A percentile compares a stretch with the other conserved stretches of the same genome.
Conservation (phyloP, 2,888 invertebrate genomes). For the Gari tellinella region DNA sequence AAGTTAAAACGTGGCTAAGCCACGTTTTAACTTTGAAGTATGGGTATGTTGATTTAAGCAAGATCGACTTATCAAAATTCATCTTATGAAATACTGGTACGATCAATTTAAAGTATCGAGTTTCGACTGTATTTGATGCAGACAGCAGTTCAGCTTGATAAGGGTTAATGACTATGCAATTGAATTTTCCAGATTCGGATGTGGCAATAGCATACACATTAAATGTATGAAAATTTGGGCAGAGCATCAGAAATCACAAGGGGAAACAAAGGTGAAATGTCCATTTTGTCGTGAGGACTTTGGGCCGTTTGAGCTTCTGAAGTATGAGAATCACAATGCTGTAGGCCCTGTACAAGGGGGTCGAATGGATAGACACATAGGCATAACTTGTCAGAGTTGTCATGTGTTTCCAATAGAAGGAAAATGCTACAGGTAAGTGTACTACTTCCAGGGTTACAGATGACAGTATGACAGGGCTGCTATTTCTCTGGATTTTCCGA, state of each 20-base stretch:
- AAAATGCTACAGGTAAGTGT: constrained; percentile 83
- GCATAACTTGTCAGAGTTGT: constrained; percentile 79
- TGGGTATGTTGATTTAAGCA: too few relatives aligned
- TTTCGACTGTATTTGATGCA: too few relatives aligned
- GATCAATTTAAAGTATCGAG: too few relatives aligned
- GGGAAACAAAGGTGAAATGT: constrained; percentile 81
- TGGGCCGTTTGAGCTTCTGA: constrained; percentile 81
- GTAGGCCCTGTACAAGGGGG: constrained; percentile 65
- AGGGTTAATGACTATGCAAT: too few relatives aligned
- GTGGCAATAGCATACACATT: constrained; percentile 84
- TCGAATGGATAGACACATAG: constrained; percentile 76
- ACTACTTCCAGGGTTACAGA: not conserved
- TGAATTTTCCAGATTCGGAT: constrained; percentile 77
- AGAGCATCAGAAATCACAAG: constrained; percentile 82
- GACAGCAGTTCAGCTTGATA: too few relatives aligned
- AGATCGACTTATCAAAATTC: too few relatives aligned
- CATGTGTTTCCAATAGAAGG: constrained; percentile 80
- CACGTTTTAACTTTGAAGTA: too few relatives aligned
- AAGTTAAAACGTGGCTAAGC: too few relatives aligned
- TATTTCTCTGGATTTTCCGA: too few relatives aligned
- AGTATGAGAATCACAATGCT: constrained; percentile 81
- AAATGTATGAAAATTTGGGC: constrained; percentile 85
- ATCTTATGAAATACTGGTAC: too few relatives aligned
- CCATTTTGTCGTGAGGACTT: constrained; percentile 84
- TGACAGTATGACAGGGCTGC: too few relatives aligned